Percentiles rank a stretch among this genome's conserved stretches.
Evolutionary conservation across 2,888 invertebrate genomes (phyloP).

Genomic region (Cheilosia scutellata): DNA sequence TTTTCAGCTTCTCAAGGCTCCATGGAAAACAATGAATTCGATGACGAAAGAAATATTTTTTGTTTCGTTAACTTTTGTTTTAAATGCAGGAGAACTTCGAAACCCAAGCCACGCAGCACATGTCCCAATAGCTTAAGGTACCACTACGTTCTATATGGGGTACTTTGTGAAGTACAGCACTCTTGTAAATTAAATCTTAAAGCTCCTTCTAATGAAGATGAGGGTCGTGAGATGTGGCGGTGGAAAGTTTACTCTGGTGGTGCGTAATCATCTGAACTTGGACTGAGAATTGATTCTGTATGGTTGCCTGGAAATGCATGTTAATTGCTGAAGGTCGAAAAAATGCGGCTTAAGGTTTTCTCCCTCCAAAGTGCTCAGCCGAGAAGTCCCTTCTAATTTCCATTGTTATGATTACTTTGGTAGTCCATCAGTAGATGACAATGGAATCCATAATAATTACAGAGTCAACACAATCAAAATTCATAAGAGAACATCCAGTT

Average conservation of each 20-base stretch:
- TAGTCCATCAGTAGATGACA: neutral
- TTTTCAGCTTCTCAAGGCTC: neutral
- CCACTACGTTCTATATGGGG: slow-evolving; percentile 12
- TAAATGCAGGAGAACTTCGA: slow-evolving; percentile 33
- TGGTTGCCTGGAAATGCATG: too few species aligned
- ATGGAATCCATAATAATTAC: slow-evolving; percentile 27
- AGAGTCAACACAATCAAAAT: slow-evolving; percentile 42
- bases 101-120: slow-evolving; percentile 55
- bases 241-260: neutral
- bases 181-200: neutral
- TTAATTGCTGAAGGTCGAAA: too few species aligned
- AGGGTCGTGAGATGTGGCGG: too few species aligned
- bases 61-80: slow-evolving; percentile 22
- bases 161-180: slow-evolving; percentile 28
- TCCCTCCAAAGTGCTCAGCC: too few species aligned
- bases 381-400: neutral
- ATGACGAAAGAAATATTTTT: slow-evolving; percentile 52
- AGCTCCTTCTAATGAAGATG: neutral
- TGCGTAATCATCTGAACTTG: too few species aligned
- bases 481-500: slow-evolving; percentile 5
- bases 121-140: slow-evolving; percentile 17
- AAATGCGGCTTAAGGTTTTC: too few species aligned
- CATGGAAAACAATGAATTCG: slow-evolving; percentile 45
- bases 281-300: too few species aligned
- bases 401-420: neutral